Base-by-base conservation (phyloP, 2,888 invertebrate genomes). In the Neoaliturus tenellus region DNA sequence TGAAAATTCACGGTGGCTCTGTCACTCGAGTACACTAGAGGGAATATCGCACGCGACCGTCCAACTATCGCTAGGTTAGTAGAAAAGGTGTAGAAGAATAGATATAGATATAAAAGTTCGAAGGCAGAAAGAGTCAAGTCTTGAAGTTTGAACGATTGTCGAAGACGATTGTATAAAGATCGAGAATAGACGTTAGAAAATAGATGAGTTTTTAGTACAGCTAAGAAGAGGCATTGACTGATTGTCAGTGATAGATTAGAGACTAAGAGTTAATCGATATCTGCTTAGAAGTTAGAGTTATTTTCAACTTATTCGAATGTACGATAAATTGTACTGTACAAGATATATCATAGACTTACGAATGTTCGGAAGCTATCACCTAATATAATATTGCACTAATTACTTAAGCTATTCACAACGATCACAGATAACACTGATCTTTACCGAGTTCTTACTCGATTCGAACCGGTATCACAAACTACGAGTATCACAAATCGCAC, bases 191-290 rank as follows among this genome's bases (percentile, higher is more conserved):
- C 69, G 81, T 71, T 81, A 73, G 82, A 82, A 73, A 73, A 82
- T 82, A 82, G 82, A 82, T 67, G 41, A 51, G 71, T 55, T 82
- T 55, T 23, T 23, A 55, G 48, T 82, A 73, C 55, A 51, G 39
- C 55, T 73, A 39, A 71, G 73, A 82, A 82, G 82, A 82, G 82
- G 82, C 82, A 82, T 82, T 31, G 82, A 82, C 82, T 82, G 82
- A 82, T 82, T 82, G 82, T 82, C 82, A 82, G 78, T 39, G 73
- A 73, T 73, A 82, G 82, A 73, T 31, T 82, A 73, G 55, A 73
- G 35, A 20, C 82, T 82, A 73, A 82, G 81, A 55, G 71, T 82
- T 82, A 82, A 55, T 51, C 44, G 73, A 75, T 75, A 44, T 6
- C 73, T 35, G 41, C 39, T 6, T 20, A 14, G 48, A 44, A 17